Evolutionary conservation across 2,888 invertebrate genomes (phyloP).

Genomic region (Trissonchulus sp.): DNA sequence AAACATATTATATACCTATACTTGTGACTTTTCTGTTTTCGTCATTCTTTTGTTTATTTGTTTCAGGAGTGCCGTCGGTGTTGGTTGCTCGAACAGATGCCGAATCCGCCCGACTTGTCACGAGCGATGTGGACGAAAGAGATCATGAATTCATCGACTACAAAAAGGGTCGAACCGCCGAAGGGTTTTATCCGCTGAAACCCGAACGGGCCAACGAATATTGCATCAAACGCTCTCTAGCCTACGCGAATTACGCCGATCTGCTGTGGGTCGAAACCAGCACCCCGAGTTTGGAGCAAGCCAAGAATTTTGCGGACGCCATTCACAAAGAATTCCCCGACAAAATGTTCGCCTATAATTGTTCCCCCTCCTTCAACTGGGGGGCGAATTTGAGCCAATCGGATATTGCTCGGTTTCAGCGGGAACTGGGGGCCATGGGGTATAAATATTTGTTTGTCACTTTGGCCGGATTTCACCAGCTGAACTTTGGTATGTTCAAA

Average conservation of each 20-base stretch:
- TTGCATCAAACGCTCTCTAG: conserved; percentile 49
- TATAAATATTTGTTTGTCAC: conserved; percentile 55
- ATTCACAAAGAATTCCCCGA: conserved; percentile 42
- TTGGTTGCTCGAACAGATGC: conserved; percentile 54
- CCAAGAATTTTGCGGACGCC: conserved; percentile 50
- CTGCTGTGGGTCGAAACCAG: conserved; percentile 54
- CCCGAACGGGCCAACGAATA: conserved; percentile 45
- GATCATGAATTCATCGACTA: conserved; percentile 52
- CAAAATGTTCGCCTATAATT: conserved; percentile 51
- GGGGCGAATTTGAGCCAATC: conserved; percentile 48
- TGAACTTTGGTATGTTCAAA: conserved; percentile 52
- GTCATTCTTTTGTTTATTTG: too few species aligned
- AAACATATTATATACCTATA: too few species aligned
- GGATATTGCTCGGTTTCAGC: conserved; percentile 52
- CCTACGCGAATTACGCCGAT: conserved; percentile 50
- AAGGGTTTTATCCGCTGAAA: conserved; percentile 47
- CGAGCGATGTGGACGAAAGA: conserved; percentile 51
- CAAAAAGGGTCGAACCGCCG: conserved; percentile 48
- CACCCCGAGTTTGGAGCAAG: conserved; percentile 50
- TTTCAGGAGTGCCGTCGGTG: conserved; percentile 50
- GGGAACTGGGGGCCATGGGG: conserved; percentile 52
- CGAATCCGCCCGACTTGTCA: conserved; percentile 51
- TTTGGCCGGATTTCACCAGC: conserved; percentile 53
- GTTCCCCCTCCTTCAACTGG: conserved; percentile 53
- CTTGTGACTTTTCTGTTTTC: too few species aligned